Evolutionary conservation across 2,797 vertebrate genomes (phyloP).

Genomic region (Scolopax bukidnonensis): DNA sequence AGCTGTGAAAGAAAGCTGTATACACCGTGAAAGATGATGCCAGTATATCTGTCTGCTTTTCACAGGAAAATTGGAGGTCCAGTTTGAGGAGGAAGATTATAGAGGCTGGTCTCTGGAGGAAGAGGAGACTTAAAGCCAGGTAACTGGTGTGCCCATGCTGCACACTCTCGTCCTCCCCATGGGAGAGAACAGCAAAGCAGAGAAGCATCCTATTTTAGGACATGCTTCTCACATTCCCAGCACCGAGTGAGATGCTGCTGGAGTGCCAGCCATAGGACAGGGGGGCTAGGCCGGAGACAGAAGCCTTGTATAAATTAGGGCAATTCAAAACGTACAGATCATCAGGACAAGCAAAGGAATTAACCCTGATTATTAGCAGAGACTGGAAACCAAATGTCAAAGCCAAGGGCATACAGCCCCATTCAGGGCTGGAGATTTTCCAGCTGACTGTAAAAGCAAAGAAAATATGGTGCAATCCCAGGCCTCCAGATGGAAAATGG

Average conservation of each 20-base stretch:
- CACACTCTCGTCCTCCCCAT: rapidly evolving
- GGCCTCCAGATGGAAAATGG: conserved; percentile 54
- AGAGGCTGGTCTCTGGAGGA: background rate
- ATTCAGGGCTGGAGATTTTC: background rate
- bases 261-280: background rate
- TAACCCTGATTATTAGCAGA: conserved; percentile 45
- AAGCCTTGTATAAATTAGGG: conserved; percentile 26
- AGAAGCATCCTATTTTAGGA: background rate
- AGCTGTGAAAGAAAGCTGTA: background rate
- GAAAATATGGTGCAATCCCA: conserved; percentile 38
- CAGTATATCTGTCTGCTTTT: background rate
- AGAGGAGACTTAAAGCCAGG: background rate
- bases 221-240: background rate
- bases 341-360: background rate
- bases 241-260: background rate
- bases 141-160: rapidly evolving
- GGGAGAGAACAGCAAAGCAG: background rate
- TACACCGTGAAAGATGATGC: background rate
- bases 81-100: background rate
- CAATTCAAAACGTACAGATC: conserved; percentile 24
- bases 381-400: conserved; percentile 55
- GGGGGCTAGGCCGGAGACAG: background rate
- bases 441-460: conserved; percentile 34
- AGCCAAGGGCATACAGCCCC: conserved; percentile 25
- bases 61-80: background rate